Percentiles rank a stretch among this genome's conserved stretches.
These are phyloP conservation scores for Xenotilapia leptura DNA, from an alignment of 2,113 vertebrate genomes.

Conservation along the genomic window DNA sequence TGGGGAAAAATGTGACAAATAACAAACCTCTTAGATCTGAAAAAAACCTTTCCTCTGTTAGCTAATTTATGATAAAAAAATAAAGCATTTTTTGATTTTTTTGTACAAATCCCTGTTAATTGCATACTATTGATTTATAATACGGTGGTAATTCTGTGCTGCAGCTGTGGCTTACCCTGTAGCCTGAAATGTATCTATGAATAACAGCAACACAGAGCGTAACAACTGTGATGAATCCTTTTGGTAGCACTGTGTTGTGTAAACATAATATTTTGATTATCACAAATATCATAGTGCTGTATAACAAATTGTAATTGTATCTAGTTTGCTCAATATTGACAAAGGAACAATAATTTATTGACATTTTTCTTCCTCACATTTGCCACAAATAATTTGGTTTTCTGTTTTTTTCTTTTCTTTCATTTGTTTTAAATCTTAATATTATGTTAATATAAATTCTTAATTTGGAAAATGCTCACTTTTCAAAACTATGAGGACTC, in stretches of 20 bases:
- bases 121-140: not conserved
- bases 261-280: not conserved
- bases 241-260: not conserved
- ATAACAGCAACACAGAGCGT: not conserved
- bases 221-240: not conserved
- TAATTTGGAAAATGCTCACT: not conserved
- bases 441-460: not conserved
- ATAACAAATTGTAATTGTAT: not conserved
- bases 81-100: accelerated
- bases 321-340: not conserved
- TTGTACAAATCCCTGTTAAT: not conserved
- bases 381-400: not conserved
- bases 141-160: not conserved
- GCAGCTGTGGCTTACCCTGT: not conserved
- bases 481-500: not conserved
- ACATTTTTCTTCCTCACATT: not conserved
- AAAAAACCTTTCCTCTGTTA: not conserved
- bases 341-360: not conserved
- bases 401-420: not conserved
- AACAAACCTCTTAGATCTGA: not conserved
- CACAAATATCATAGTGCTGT: not conserved
- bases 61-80: not conserved
- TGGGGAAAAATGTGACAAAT: not conserved
- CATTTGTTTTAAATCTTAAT: accelerated
- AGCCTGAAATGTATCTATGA: not conserved